These are phyloP conservation scores for Zophobas atratus DNA, from an alignment of 1,140 invertebrate species.

Conservation along the genomic window DNA sequence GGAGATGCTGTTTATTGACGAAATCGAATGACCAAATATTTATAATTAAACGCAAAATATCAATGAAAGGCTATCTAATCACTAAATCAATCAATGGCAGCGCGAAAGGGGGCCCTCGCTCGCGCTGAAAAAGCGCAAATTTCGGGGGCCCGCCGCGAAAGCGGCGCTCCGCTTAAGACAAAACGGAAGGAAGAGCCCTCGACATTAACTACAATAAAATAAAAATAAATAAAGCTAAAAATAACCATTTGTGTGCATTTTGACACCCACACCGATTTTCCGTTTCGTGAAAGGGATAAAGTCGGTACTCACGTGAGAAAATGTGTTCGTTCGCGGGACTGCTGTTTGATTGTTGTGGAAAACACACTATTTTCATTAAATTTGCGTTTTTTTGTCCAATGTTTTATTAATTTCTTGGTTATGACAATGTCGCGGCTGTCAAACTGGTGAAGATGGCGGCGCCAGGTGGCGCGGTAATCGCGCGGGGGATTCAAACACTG, in stretches of 20 bases:
- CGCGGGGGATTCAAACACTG: conserved; percentile 1
- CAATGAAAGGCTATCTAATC: neutral
- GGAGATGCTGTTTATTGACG: conserved; percentile 5
- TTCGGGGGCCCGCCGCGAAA: neutral
- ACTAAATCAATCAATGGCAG: neutral
- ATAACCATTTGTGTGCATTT: conserved; percentile 41
- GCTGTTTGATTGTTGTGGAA: neutral
- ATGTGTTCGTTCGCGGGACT: neutral
- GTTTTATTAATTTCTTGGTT: conserved; percentile 43
- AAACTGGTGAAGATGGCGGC: conserved; percentile 6
- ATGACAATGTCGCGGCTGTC: conserved; percentile 41
- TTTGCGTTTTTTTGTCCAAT: conserved; percentile 33
- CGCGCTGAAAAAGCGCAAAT: neutral
- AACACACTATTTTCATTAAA: conserved; percentile 35
- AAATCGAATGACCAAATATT: conserved; percentile 35
- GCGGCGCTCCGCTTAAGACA: neutral
- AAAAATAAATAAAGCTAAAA: conserved; percentile 42
- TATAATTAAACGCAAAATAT: conserved; percentile 1
- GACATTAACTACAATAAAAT: neutral
- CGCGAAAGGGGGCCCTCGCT: neutral
- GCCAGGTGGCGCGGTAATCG: neutral
- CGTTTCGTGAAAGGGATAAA: neutral
- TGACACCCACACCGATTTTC: conserved; percentile 30
- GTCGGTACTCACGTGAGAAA: conserved; percentile 8
- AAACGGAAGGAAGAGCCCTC: conserved; percentile 2